These are phyloP conservation scores for Xestia c-nigrum DNA, from an alignment of 2,888 invertebrate genomes.

Conservation along the genomic window DNA sequence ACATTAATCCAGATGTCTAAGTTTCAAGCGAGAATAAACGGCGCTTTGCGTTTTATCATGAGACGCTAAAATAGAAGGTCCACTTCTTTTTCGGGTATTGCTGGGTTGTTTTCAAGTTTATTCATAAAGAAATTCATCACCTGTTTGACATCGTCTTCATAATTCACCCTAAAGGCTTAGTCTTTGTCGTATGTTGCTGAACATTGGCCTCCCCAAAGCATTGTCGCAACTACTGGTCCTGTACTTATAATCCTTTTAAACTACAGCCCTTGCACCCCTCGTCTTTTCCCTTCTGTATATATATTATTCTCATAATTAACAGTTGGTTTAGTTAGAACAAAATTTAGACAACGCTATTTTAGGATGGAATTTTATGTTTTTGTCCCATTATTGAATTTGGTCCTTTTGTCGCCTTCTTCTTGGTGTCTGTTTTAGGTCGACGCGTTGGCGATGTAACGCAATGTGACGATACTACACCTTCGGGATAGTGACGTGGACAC, in stretches of 20 bases:
- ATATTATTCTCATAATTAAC: background rate
- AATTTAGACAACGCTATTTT: background rate
- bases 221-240: background rate
- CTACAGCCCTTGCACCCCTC: background rate
- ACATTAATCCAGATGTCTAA: slow-evolving; percentile 56
- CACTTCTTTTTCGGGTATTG: slow-evolving; percentile 6
- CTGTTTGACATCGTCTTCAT: background rate
- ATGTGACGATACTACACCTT: slow-evolving; percentile 44
- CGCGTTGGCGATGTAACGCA: slow-evolving; percentile 62
- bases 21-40: slow-evolving; percentile 59
- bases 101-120: background rate
- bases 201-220: background rate
- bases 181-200: background rate
- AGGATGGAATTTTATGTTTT: background rate
- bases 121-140: background rate
- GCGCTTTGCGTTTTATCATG: slow-evolving; percentile 23
- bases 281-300: background rate
- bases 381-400: slow-evolving; percentile 4
- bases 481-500: slow-evolving; percentile 29
- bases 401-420: slow-evolving; percentile 42
- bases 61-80: slow-evolving; percentile 34
- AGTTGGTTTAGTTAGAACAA: too few relatives aligned
- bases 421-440: slow-evolving; percentile 16
- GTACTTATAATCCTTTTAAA: background rate
- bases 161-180: background rate